phyloP scores from a whole-genome alignment of 1,140 invertebrate genomes.

The Monochamus saltuarius region DNA sequence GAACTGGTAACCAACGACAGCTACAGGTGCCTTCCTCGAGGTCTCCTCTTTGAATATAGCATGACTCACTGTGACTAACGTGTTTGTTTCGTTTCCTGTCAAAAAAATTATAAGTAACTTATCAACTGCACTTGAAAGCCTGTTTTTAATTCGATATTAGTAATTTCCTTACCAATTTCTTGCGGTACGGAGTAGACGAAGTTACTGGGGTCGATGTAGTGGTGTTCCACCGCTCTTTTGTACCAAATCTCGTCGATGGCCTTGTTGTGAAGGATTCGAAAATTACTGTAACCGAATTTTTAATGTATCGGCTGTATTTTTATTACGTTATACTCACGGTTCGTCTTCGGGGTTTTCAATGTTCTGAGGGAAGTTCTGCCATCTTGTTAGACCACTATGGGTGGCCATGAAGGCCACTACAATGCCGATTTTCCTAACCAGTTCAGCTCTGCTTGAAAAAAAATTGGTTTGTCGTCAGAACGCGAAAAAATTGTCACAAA shows the following conservation, averaged over 20 bases:
- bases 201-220: slow-evolving; percentile 74
- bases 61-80: slow-evolving; percentile 82
- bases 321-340: slow-evolving; percentile 33
- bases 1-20: slow-evolving; percentile 91
- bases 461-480: slow-evolving; percentile 2
- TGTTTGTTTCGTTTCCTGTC: slow-evolving; percentile 62
- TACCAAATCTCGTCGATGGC: slow-evolving; percentile 95
- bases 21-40: slow-evolving; percentile 74
- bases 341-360: slow-evolving; percentile 40
- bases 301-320: background rate
- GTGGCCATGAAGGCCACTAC: slow-evolving; percentile 85
- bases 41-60: slow-evolving; percentile 76
- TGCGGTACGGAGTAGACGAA: slow-evolving; percentile 89
- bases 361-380: slow-evolving; percentile 72
- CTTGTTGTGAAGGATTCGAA: slow-evolving; percentile 72
- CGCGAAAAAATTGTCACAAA: no score
- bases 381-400: slow-evolving; percentile 83
- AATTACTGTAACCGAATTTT: slow-evolving; percentile 59
- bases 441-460: slow-evolving; percentile 58
- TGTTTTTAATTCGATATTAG: background rate
- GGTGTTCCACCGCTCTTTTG: slow-evolving; percentile 85
- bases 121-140: background rate
- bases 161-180: slow-evolving; percentile 56
- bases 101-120: background rate
- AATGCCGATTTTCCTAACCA: slow-evolving; percentile 80